Evolutionary conservation across 2,888 invertebrate genomes (phyloP), one percentile per base, ranked within the genome.

Genomic region (Agonopterix subpropinquella): DNA sequence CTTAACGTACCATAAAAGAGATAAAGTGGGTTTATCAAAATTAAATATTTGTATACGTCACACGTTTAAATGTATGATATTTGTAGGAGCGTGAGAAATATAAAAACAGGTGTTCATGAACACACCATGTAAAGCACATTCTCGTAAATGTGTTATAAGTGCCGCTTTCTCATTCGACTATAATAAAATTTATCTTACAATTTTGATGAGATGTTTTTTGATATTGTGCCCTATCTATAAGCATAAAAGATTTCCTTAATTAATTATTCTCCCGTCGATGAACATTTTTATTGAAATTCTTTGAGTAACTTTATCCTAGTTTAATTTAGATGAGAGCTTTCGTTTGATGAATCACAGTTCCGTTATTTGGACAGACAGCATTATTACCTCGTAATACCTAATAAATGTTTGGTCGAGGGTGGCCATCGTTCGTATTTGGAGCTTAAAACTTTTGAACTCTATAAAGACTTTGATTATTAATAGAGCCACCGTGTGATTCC

Each of bases 401-500:
- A 28, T 28, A 28, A 28, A 11, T 39, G 28, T 35, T 37, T 47
- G 47, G 44, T 58, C 53, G 57, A 64, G 53, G 55, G 56, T 52
- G 43, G 28, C 48, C 37, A n/a, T 45, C 39, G 4, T 10, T 37
- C 15, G 18, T 45, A 39, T 10, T 11, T 1, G 15, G 36, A 15
- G 36, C n/a, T 45, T 39, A 45, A 37, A 46, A 46, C 41, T 28
- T 28, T 28, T 28, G 28, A 46, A 46, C 41, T 46, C 41, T 35
- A n/a, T n/a, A 11, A 35, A 41, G 41, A 41, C 41, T 46, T 28
- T 46, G 35, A 41, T 46, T 41, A 46, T 41, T 43, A 44, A 47
- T 44, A 9, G 18, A 37, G 28, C n/a, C 39, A 43, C 42, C 28
- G 11, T 37, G 42, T 64, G 64, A 67, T 70, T 69, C 62, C 64